Base-by-base conservation (phyloP, 53 echinoderm and acorn worm genomes). In the Luidia sarsii region DNA sequence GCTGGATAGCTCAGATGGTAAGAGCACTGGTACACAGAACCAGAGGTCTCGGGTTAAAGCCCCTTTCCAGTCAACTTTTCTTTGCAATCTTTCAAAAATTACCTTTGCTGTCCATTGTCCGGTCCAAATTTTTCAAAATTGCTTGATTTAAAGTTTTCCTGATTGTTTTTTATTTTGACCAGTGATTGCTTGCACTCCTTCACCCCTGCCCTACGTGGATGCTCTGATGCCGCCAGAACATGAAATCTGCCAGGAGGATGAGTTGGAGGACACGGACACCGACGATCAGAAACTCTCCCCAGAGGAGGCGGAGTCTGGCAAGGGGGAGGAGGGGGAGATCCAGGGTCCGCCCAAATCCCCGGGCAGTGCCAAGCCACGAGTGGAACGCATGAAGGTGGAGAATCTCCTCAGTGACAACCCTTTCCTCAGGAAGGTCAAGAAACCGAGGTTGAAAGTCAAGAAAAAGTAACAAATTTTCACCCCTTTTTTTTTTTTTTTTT, bases 141-240 rank as follows among this genome's bases (percentile, higher is more conserved):
- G 8, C 46, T 46, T 7, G n/a, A 24, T 57, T 57, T 24, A 11
- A 7, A 41, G 18, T 61, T 13, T 27, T 38, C 19, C n/a, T 48
- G 41, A 33, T 53, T n/a, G n/a, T n/a, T n/a, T n/a, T 41, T 70
- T 54, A 56, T 64, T 21, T 48, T 59, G 63, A 11, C 19, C 91
- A 97, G 99, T 97, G 43, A 94, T 97, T 73, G 99, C 99, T 14
- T 93, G 99, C 66, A 91, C 90, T 37, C 93, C 93, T 0, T 86
- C 93, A 28, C 86, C 93, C 0, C 67, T 86, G 18, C 93, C 99
- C 0, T 97, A 94, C 72, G 61, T 94, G 2, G 93, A 94, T 37
- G 89, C 91, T 34, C 79, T 97, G 7, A 57, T 94, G 52, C 93
- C 99, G 9, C 81, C 90, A 24, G 90, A 96, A 25, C 99, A 97